Conservation (phyloP, 2,888 invertebrate species). For the Drosophila birchii region DNA sequence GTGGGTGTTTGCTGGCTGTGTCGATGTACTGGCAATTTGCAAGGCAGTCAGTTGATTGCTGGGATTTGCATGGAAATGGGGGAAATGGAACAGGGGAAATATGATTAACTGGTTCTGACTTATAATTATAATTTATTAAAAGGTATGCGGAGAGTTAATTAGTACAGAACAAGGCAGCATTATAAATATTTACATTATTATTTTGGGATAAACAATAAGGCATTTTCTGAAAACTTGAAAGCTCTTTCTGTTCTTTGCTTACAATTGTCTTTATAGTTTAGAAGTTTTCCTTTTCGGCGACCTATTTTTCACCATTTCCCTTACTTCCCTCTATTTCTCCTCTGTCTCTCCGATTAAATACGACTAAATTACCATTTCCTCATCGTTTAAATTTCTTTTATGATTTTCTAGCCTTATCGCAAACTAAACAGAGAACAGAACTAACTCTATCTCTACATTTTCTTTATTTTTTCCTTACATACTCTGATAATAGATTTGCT, state of each 20-base stretch:
- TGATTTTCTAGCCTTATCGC: conserved; percentile 21
- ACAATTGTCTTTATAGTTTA: neutral
- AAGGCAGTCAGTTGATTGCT: conserved; percentile 3
- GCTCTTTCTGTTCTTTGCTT: neutral
- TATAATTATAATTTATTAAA: neutral
- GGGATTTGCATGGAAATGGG: conserved; percentile 22
- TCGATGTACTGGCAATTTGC: conserved; percentile 4
- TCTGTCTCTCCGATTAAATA: neutral
- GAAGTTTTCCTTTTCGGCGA: neutral
- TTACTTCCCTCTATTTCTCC: neutral
- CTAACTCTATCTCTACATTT: conserved; percentile 1
- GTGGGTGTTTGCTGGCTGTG: conserved; percentile 24
- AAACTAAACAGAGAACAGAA: neutral
- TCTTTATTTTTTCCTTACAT: neutral
- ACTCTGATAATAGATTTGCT: conserved; percentile 1
- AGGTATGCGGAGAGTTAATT: neutral
- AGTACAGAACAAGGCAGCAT: no score
- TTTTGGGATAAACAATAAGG: neutral
- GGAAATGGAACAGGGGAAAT: conserved; percentile 15
- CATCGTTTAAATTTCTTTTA: conserved; percentile 2
- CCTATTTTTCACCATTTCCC: neutral
- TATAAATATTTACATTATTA: no score
- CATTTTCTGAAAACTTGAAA: neutral
- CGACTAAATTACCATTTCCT: conserved; percentile 36
- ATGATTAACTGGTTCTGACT: neutral